Base-by-base conservation (phyloP, 37 sponge, comb jelly and placozoan genomes). In the Lycopodina hypogea region DNA sequence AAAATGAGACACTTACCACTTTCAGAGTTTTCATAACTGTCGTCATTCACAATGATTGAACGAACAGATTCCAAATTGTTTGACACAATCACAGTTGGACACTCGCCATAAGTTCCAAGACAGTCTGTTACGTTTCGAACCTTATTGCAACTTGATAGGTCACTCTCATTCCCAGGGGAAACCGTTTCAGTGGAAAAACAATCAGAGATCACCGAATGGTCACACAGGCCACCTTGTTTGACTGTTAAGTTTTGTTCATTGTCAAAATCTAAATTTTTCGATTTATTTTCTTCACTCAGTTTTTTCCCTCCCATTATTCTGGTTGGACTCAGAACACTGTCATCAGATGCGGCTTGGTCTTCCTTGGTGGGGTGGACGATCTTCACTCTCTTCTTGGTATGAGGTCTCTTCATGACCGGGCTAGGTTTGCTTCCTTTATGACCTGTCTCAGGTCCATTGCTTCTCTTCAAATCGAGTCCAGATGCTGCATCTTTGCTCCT, bases 121-220 rank as follows among this genome's bases (percentile, higher is more conserved):
- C 65, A 77, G 53, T 63, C 8, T 22, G 63, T 77, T 0, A 77
- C 63, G 26, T 63, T 59, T 8, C 30, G 42, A 62, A 77, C 63
- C 2, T 77, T 65, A 1, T 42, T 0, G 3, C 65, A 62, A 9
- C 62, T 17, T 21, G 77, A 77, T 37, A 12, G 22, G 18, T 57
- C 39, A 19, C 24, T 52, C 17, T 63, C 40, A 40, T 17, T 21
- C 17, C 24, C 45, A 70, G 70, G 36, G 4, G 22, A 1, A 26
- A 35, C n/a, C 6, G 9, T 30, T 14, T 26, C n/a, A 24, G 33
- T 2, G 14, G 42, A 23, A 4, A 17, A 17, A 6, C 28, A 17
- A 3, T 59, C 28, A 59, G 18, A 59, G 4, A 28, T 26, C 3
- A 17, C 4, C 12, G 28, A 17, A 23, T 7, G 60, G 3, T 59